These are phyloP conservation scores for Acanthopleura granulata DNA, from an alignment of 2,888 invertebrate species.

Conservation along the genomic window DNA sequence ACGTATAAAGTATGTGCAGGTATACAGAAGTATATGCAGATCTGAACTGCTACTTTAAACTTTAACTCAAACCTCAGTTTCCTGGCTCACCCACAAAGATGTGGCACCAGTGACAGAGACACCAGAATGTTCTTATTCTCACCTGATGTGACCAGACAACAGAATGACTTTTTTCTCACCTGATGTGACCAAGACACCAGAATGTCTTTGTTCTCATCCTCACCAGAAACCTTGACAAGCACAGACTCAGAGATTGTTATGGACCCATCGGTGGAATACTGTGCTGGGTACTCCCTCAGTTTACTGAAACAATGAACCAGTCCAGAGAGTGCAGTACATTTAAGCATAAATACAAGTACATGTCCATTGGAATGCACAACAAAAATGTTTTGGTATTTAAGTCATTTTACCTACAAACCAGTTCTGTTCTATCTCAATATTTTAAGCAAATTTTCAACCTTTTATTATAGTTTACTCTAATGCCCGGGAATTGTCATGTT, in stretches of 20 bases:
- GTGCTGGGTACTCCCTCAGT: constrained; percentile 84
- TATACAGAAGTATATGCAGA: no score
- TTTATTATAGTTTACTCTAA: no score
- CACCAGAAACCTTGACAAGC: constrained; percentile 90
- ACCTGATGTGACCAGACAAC: constrained; percentile 74
- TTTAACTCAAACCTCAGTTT: not conserved
- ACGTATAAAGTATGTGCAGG: no score
- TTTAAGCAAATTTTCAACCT: no score
- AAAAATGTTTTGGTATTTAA: no score
- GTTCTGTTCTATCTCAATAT: no score
- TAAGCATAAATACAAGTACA: not conserved
- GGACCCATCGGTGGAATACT: constrained; percentile 81
- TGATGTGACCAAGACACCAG: constrained; percentile 93
- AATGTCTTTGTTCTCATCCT: constrained; percentile 84
- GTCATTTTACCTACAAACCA: no score
- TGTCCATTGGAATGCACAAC: not conserved
- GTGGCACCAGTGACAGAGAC: no score
- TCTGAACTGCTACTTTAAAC: not conserved
- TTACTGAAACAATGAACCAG: constrained; percentile 71
- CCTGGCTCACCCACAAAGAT: no score
- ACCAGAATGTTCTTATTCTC: no score
- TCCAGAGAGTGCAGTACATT: not conserved
- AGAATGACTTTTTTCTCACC: constrained; percentile 83
- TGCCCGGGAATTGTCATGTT: no score
- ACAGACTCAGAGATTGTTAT: constrained; percentile 88